Evolutionary conservation across 2,888 invertebrate genomes (phyloP), one percentile per base, ranked within the genome.

Genomic region (Eucriotettix oculatus): DNA sequence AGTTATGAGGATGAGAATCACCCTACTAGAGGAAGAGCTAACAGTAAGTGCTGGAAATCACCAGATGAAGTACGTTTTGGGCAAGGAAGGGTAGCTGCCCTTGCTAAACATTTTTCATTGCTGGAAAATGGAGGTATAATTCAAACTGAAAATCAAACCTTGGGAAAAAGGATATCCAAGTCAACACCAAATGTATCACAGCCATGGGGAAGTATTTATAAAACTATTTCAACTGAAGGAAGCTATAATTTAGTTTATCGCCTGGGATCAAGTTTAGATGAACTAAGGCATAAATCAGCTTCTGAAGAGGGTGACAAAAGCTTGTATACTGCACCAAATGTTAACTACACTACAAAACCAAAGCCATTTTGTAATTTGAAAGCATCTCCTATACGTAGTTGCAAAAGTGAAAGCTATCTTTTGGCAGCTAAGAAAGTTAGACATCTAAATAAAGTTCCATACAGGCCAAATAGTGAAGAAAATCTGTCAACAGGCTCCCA

Each of bases 1-100:
- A 52, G 17, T 17, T 56, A 42, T 29, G 40, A 56, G 56, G 10
- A n/a, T 29, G 42, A 29, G 7, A 43, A 54, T 9, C 54, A 29
- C 9, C 53, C 52, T 42, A 43, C 53, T 53, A 53, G 43, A 12
- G 43, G 54, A 16, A 41, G 53, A 1, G 16, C n/a, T n/a, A 57
- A 61, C 29, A 40, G 59, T 57, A 83, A 82, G 65, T 83, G 81
- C 17, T 85, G 85, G 85, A 82, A 80, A 67, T 84, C 84, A 2
- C 85, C 85, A 0, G 84, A 84, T 66, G 84, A 85, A 66, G 82
- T 81, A 58, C 73, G 84, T 60, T 79, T 85, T 17, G 83, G 85
- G 0, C 79, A 79, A 61, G 86, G 86, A 1, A 80, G 83, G 70
- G 87, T 87, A 0, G 84, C 83, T 61, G 84, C 83, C 52, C 73